Conservation (phyloP, 1,140 invertebrate genomes). For the Reticulitermes speratus region DNA sequence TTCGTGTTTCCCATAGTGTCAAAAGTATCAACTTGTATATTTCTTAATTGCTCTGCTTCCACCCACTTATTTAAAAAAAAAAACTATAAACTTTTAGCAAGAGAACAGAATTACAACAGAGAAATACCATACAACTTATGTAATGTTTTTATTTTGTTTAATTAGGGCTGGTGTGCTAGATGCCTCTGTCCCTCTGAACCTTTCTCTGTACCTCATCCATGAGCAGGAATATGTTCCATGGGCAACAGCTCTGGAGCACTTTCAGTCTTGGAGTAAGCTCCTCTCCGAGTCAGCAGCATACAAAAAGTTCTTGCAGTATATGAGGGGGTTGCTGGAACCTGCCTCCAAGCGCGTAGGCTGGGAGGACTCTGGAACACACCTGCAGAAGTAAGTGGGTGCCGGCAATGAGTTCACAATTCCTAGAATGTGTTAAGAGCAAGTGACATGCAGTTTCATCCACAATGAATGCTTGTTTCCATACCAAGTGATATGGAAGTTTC, state of each 20-base stretch:
- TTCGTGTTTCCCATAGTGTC: no score
- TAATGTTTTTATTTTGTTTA: conserved; percentile 32
- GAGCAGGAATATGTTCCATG: conserved; percentile 75
- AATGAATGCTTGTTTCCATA: no score
- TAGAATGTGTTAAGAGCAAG: no score
- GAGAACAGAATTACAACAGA: no score
- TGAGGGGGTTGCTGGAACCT: conserved; percentile 59
- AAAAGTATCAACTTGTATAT: no score
- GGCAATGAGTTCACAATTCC: conserved; percentile 27
- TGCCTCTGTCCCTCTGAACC: conserved; percentile 63
- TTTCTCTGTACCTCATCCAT: conserved; percentile 67
- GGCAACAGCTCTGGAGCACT: conserved; percentile 68
- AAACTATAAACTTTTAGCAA: no score
- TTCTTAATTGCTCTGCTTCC: no score
- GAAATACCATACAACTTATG: no score
- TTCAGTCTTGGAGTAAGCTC: conserved; percentile 65
- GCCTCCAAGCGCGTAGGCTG: conserved; percentile 63
- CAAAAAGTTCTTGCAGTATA: conserved; percentile 62
- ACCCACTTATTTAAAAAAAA: no score
- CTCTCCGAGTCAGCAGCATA: conserved; percentile 65
- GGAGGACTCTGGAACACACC: conserved; percentile 64
- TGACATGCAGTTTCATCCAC: no score
- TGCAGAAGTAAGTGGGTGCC: conserved; percentile 56
- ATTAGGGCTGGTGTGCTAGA: conserved; percentile 70
- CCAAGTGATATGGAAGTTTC: no score